Evolutionary conservation across 2,888 invertebrate species (phyloP), one percentile per base, ranked within the genome.

Genomic region (Megastigmus dorsalis): DNA sequence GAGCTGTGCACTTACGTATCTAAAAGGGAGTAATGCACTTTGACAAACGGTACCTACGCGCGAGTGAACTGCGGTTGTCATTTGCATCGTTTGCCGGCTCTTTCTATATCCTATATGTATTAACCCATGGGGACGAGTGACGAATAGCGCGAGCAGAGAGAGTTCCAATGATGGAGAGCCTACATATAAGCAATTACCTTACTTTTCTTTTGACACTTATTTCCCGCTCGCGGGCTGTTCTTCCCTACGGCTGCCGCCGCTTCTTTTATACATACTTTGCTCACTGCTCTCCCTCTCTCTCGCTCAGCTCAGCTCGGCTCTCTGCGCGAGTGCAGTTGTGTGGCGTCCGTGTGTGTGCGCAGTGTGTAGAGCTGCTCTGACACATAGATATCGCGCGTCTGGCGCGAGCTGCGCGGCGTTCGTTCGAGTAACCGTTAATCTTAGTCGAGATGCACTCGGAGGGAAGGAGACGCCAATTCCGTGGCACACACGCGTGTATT

Each of bases 201-300:
- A 50, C 41, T 63, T 48, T 69, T 63, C 63, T 65, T 65, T 71
- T 71, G 57, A 54, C 54, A 62, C 70, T 70, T 54, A 54, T 62
- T 70, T 54, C 52, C 15, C 52, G 43, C 23, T 28, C 10, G 41
- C 52, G 38, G 26, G 48, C 23, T 55, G 43, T 15, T 50, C 65
- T 28, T 15, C 52, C 13, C 15, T 38, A 1, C 36, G 9, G 43
- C n/a, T n/a, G n/a, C n/a, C n/a, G n/a, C n/a, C n/a, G n/a, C n/a
- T n/a, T n/a, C n/a, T n/a, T n/a, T n/a, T n/a, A n/a, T n/a, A n/a
- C n/a, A n/a, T n/a, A n/a, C n/a, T n/a, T n/a, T n/a, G n/a, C n/a
- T n/a, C n/a, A n/a, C n/a, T n/a, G n/a, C n/a, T n/a, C n/a, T n/a
- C n/a, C n/a, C n/a, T 26, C 23, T 48, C 43, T 20, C 15, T 23